Base-by-base conservation (phyloP, 1,140 invertebrate genomes). In the Helicoverpa zea region DNA sequence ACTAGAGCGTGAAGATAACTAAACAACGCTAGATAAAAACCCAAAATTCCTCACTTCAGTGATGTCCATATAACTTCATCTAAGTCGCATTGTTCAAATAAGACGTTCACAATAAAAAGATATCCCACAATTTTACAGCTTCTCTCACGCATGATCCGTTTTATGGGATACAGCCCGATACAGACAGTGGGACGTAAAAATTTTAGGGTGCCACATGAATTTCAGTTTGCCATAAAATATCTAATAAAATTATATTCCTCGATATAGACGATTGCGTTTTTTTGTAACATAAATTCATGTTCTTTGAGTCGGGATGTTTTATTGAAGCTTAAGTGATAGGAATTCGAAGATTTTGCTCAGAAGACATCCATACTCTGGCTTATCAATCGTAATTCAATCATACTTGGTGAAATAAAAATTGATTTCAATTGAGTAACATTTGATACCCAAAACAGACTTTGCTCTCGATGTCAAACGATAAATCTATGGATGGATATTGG, bases 181-280 rank as follows among this genome's bases (percentile, higher is more conserved):
- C 83, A 81, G 79, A 54, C 58, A 43, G 72, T 80, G 81, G 12
- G 30, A 52, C 82, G 74, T 87, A 85, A 87, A 87, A 81, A n/a
- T 84, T 87, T 87, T 86, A 87, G 81, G 78, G 64, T 70, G 14
- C 54, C 56, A 70, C 84, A 83, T 73, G 86, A 84, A 85, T 87
- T 82, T 83, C 84, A 81, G 58, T 80, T 78, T 58, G 81, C 78
- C 83, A 83, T 87, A 87, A 87, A 87, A 87, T 85, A 81, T 82
- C 80, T 83, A 87, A 86, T 87, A 87, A 87, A 86, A 85, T 68
- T 77, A 79, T 79, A 79, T 79, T 64, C 47, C 12, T 18, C 11
- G 49, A 78, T 61, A 61, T 54, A 51, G 47, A 79, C 30, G 63
- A 58, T 68, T 70, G 52, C 58, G 76, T 51, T 56, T 77, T 77